Evolutionary conservation across 2,797 vertebrate species (phyloP).

Genomic region (Silurus aristotelis): DNA sequence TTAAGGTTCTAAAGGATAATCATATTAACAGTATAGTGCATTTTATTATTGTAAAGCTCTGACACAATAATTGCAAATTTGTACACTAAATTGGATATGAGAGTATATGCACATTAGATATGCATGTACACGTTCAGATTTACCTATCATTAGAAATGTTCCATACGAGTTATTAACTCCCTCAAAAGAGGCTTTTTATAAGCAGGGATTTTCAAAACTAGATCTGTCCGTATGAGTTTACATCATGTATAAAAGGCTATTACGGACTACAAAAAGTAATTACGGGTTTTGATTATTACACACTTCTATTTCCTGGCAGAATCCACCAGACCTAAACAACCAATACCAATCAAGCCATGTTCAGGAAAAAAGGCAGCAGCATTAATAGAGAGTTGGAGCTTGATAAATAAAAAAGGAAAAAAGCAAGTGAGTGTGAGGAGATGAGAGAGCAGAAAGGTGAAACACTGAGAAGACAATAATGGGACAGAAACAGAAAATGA

Average conservation of each 20-base stretch:
- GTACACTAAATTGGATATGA: neutral
- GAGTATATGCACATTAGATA: neutral
- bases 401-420: slow-evolving; percentile 66
- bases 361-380: neutral
- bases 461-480: slow-evolving; percentile 63
- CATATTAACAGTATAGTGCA: neutral
- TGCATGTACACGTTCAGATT: neutral
- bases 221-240: neutral
- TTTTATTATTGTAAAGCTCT: neutral
- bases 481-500: slow-evolving; percentile 61
- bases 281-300: slow-evolving; percentile 3
- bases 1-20: neutral
- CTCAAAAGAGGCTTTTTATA: neutral
- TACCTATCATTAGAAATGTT: neutral
- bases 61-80: neutral
- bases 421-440: slow-evolving; percentile 17
- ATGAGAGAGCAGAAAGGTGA: slow-evolving; percentile 32
- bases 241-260: slow-evolving; percentile 29
- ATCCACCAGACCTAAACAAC: neutral
- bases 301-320: neutral
- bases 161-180: neutral
- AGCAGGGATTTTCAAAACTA: neutral
- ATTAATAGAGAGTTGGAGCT: slow-evolving; percentile 42
- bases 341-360: neutral
- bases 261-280: slow-evolving; percentile 20